phyloP scores from a whole-genome alignment of 2,888 invertebrate genomes.

The Sisyra terminalis region DNA sequence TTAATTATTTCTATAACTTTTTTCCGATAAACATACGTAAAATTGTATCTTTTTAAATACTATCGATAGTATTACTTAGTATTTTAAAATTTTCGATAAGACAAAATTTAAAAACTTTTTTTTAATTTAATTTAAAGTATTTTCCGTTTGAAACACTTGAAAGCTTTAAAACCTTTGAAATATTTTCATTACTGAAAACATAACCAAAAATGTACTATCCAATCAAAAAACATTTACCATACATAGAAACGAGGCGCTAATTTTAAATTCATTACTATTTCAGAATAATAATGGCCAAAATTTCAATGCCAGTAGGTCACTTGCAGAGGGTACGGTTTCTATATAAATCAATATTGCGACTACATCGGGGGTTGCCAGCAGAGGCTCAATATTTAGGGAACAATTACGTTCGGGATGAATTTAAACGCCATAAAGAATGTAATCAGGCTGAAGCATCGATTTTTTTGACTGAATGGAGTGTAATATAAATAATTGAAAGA shows the following conservation, averaged over 20 bases:
- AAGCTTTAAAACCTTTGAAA: no score
- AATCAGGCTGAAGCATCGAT: constrained; percentile 48
- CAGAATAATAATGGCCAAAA: constrained; percentile 1
- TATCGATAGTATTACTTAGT: no score
- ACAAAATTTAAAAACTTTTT: no score
- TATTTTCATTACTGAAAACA: not conserved
- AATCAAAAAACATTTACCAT: not conserved
- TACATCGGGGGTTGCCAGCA: constrained; percentile 39
- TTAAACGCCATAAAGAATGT: constrained; percentile 65
- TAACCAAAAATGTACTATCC: constrained; percentile 3
- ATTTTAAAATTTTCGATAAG: no score
- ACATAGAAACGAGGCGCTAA: not conserved
- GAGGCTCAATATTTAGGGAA: constrained; percentile 38
- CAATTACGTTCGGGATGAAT: constrained; percentile 49
- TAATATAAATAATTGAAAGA: constrained; percentile 28
- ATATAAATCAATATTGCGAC: constrained; percentile 40
- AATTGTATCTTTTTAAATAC: no score
- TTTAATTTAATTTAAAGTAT: no score
- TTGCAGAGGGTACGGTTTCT: constrained; percentile 32
- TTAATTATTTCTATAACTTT: no score
- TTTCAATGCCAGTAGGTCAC: constrained; percentile 20
- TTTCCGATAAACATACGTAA: no score
- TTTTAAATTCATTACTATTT: not conserved
- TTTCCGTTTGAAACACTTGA: no score
- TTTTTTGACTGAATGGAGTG: constrained; percentile 84